These are phyloP conservation scores for Columba guinea DNA, from an alignment of 2,797 vertebrate species.

Conservation along the genomic window DNA sequence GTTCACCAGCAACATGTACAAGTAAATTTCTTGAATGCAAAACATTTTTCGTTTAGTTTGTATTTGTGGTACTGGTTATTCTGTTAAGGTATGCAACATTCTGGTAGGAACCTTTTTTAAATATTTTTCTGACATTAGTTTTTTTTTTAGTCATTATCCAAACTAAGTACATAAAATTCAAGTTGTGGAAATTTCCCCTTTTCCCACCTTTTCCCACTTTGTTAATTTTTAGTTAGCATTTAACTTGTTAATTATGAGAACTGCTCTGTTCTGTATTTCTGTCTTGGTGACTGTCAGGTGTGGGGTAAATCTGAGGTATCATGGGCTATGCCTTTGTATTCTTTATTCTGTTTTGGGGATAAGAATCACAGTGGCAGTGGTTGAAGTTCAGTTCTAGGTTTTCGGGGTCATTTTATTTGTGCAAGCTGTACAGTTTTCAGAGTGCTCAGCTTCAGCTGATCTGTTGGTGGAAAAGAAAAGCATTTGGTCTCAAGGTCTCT, in stretches of 20 bases:
- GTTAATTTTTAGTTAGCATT: background rate
- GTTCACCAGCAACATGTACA: background rate
- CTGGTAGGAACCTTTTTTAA: background rate
- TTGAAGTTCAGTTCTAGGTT: background rate
- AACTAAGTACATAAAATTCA: background rate
- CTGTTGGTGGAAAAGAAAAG: background rate
- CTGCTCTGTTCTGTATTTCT: background rate
- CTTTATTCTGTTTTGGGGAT: background rate
- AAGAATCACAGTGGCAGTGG: background rate
- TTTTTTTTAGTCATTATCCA: background rate
- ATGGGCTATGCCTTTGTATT: background rate
- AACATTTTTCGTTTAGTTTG: background rate
- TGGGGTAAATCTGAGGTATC: background rate
- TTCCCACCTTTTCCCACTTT: no score
- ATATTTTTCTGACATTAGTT: background rate
- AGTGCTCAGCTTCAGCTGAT: background rate
- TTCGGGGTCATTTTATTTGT: background rate
- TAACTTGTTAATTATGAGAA: background rate
- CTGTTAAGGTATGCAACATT: background rate
- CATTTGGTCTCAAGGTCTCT: background rate
- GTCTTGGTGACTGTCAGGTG: background rate
- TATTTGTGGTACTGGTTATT: background rate
- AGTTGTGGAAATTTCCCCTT: background rate
- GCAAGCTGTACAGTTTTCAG: background rate
- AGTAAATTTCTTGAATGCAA: background rate